Percentiles rank a stretch among this genome's conserved stretches.
Evolutionary conservation across 2,113 vertebrate genomes (phyloP).

Genomic region (Leucopternis melanops): DNA sequence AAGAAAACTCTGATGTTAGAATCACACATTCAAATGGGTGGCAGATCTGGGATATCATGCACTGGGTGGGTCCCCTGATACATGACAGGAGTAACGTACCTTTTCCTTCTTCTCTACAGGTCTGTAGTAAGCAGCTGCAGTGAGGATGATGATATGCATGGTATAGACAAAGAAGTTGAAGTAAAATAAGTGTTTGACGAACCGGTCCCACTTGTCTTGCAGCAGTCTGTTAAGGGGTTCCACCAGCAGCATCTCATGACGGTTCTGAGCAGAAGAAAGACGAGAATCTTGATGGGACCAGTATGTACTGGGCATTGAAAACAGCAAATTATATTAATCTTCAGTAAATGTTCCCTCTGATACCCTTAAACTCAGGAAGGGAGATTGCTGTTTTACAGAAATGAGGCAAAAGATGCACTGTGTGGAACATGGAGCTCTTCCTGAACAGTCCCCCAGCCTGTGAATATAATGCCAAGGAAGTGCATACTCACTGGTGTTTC

Average conservation of each 20-base stretch:
- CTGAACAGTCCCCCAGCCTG: background rate
- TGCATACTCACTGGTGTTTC: constrained; percentile 85
- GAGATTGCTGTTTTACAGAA: background rate
- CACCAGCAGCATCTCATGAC: constrained; percentile 89
- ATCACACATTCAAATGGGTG: background rate
- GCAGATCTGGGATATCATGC: background rate
- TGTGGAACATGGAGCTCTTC: background rate
- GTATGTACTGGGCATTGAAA: background rate
- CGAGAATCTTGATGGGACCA: background rate
- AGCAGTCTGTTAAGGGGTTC: constrained; percentile 86
- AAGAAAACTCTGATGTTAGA: background rate
- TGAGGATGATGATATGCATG: constrained; percentile 84
- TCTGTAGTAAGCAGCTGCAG: constrained; percentile 79
- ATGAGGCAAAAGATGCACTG: background rate
- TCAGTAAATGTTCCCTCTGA: background rate
- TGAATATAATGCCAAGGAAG: background rate
- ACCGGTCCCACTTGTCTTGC: constrained; percentile 90
- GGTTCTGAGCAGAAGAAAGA: constrained; percentile 75
- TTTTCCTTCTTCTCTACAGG: constrained; percentile 45
- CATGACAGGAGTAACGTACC: background rate
- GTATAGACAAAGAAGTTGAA: constrained; percentile 86
- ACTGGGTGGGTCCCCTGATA: background rate
- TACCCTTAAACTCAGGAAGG: background rate
- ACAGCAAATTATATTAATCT: background rate
- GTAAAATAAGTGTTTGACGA: constrained; percentile 84